Base-by-base conservation (phyloP, 2,888 invertebrate genomes). In the Macaria liturata region DNA sequence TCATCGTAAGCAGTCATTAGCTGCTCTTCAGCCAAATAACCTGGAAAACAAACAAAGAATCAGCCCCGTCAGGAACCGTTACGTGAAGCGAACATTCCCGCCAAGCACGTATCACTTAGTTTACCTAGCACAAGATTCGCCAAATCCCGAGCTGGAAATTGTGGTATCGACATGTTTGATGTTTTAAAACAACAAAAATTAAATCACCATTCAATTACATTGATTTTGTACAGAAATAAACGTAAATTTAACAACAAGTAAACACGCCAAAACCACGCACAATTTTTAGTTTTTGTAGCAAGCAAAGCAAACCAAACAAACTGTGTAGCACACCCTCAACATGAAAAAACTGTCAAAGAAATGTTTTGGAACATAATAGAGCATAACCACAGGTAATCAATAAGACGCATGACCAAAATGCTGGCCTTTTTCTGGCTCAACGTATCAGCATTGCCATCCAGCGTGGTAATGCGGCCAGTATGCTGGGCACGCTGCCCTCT, bases 1-100 rank as follows among this genome's bases (percentile, higher is more conserved):
- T 91, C 91, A 80, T 91, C 90, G 71, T 92, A 92, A 0, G 88
- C 90, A 37, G 88, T 88, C 90, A 89, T 89, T 58, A 92, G 82
- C 72, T 91, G 88, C 71, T 92, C 91, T 64, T 92, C 92, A 34
- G 88, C 88, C 46, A 92, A 78, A 67, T 92, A 92, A 53, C 92
- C 92, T 92, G 74, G 39, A 75, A 74, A 61, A 34, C 62, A 58
- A 66, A 66, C 57, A 67, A 65, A 59, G 57, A 58, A 65, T 59
- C 37, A 62, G 37, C 61, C 49, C 47, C 49, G 43, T 53, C 37
- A 46, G 49, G 57, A 51, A 53, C 70, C 70, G 74, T 75, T 75
- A 72, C 34, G 65, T 65, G 47, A 54, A 60, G 44, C 46, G 49
- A 43, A 58, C 57, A 59, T 88, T 91, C 91, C 90, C 91, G 91